Base-by-base conservation (phyloP, 2,888 invertebrate genomes). In the Agriotes lineatus region DNA sequence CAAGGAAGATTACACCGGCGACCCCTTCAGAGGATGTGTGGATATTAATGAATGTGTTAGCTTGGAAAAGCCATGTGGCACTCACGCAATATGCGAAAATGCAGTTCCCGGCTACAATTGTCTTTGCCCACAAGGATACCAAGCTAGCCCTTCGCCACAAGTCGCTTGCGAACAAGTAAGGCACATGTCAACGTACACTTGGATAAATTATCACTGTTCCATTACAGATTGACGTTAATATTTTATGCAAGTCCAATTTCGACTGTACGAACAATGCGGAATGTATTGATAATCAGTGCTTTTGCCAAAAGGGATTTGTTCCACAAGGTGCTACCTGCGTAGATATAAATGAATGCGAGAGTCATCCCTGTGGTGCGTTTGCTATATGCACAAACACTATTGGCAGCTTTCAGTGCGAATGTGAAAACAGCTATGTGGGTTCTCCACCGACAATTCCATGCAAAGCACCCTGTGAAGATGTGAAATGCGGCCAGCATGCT, bases 251-350 rank as follows among this genome's bases (percentile, higher is more conserved):
- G 85, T 90, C 92, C 0, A 95, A 96, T 82, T 96, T 95, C 79
- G 95, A 96, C 82, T 96, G 96, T 82, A 94, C 95, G 33, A 96
- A 95, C 83, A 96, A 96, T 81, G 96, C 95, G 0, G 95, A 95
- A 84, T 96, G 96, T 81, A 89, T 93, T 71, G 94, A 96, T 79
- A 91, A 90, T 72, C 95, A 95, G 85, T 96, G 96, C 81, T 95
- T 93, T 86, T 96, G 96, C 81, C 91, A 94, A 83, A 90, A 93
- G 75, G 96, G 96, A 14, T 96, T 96, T 81, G 88, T 91, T 69
- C 91, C 95, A 0, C 89, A 90, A 75, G 93, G 92, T 39, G 91
- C 95, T 0, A 88, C 90, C 73, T 96, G 96, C 80, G 86, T 90
- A 50, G 96, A 96, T 79, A 85, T 95, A 39, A 91, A 96, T 80